phyloP scores from a whole-genome alignment of 2,888 invertebrate species.

The Pristionchus japonicus region DNA sequence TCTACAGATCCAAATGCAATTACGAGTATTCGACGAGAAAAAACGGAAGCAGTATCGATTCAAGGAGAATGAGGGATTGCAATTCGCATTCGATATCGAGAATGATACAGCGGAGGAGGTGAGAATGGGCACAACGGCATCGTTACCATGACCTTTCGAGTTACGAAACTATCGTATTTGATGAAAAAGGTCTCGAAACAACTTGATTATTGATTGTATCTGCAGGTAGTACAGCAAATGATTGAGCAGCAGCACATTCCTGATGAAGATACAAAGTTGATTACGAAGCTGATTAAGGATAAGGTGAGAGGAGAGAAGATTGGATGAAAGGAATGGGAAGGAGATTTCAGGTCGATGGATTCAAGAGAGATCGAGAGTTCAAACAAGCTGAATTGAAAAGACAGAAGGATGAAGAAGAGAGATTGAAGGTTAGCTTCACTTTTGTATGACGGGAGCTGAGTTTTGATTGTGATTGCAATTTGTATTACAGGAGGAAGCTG shows the following conservation, averaged over 20 bases:
- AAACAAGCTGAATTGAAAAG: conserved; percentile 67
- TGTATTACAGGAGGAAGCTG: conserved; percentile 63
- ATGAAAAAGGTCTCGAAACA: background rate
- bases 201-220: background rate
- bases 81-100: conserved; percentile 95
- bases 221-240: conserved; percentile 88
- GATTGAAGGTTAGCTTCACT: conserved; percentile 51
- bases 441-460: no score
- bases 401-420: conserved; percentile 69
- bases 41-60: conserved; percentile 93
- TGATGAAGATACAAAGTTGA: conserved; percentile 93
- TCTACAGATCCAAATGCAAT: conserved; percentile 81
- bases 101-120: conserved; percentile 92
- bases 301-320: conserved; percentile 83
- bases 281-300: conserved; percentile 90
- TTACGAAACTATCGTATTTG: no score
- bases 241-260: conserved; percentile 81
- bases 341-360: conserved; percentile 63
- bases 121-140: background rate
- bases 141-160: background rate
- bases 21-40: conserved; percentile 95
- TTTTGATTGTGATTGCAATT: no score
- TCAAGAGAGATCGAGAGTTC: conserved; percentile 73
- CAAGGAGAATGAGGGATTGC: conserved; percentile 98
- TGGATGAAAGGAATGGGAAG: background rate